These are phyloP conservation scores for Luffia ferchaultella DNA, from an alignment of 2,888 invertebrate species.

Conservation along the genomic window DNA sequence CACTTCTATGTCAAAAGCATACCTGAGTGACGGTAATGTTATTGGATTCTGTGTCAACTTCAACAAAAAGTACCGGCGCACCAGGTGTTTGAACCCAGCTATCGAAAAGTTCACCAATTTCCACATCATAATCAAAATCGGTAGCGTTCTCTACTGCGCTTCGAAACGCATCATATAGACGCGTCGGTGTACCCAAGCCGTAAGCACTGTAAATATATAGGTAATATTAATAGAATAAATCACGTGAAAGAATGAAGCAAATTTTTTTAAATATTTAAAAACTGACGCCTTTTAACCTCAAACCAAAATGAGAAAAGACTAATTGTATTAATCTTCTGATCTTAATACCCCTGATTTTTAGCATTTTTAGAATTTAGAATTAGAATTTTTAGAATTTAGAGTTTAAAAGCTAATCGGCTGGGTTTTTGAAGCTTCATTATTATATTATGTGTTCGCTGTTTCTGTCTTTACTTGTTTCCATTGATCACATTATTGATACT, in stretches of 20 bases:
- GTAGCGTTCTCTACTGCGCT: constrained; percentile 33
- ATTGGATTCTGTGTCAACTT: constrained; percentile 35
- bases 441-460: too few relatives aligned
- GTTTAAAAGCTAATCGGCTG: too few relatives aligned
- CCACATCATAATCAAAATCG: constrained; percentile 25
- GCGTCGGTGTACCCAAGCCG: constrained; percentile 34
- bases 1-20: too few relatives aligned
- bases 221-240: neutral
- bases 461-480: neutral
- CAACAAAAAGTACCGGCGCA: constrained; percentile 64
- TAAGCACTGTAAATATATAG: constrained; percentile 29
- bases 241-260: too few relatives aligned
- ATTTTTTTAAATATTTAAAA: too few relatives aligned
- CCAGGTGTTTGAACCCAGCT: constrained; percentile 71
- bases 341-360: too few relatives aligned
- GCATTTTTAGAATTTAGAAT: too few relatives aligned
- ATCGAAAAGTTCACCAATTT: constrained; percentile 54
- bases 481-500: constrained; percentile 20
- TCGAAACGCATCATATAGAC: constrained; percentile 41
- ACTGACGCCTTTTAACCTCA: too few relatives aligned
- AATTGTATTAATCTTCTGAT: too few relatives aligned
- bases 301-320: too few relatives aligned
- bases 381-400: too few relatives aligned
- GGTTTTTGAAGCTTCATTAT: too few relatives aligned
- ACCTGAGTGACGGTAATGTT: constrained; percentile 45